A percentile compares a stretch with the other conserved stretches of the same genome.
Conservation (phyloP, 2,797 vertebrate species). For the Balearica regulorum region DNA sequence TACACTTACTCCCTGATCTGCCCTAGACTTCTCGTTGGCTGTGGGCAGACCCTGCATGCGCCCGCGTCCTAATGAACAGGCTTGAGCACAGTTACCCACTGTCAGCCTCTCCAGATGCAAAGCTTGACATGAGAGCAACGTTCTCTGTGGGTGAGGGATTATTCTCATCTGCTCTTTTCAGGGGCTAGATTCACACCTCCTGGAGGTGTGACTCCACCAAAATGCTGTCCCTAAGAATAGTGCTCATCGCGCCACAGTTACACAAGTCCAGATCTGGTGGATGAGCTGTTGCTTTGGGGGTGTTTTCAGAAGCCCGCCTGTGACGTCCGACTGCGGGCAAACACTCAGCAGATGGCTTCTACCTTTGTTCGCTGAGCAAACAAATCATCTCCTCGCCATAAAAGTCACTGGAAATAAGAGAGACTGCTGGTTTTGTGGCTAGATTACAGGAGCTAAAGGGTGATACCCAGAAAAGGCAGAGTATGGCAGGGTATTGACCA, state of each 20-base stretch:
- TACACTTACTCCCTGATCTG: background rate
- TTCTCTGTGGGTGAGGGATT: slow-evolving; percentile 29
- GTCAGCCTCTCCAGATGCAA: background rate
- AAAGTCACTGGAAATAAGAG: background rate
- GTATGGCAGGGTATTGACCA: background rate
- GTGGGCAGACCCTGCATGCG: accelerated
- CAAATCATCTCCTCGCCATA: background rate
- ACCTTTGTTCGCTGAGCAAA: slow-evolving; percentile 37
- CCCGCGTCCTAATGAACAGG: background rate
- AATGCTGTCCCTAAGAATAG: slow-evolving; percentile 62
- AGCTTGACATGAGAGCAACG: background rate
- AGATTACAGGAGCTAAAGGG: background rate
- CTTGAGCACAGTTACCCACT: background rate
- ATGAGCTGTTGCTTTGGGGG: slow-evolving; percentile 52
- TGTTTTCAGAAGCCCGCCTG: slow-evolving; percentile 40
- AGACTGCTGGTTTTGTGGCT: background rate
- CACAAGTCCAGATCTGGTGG: slow-evolving; percentile 24
- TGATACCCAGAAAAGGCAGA: background rate
- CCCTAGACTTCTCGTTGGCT: background rate
- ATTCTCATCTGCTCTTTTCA: slow-evolving; percentile 63
- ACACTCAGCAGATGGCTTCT: slow-evolving; percentile 44
- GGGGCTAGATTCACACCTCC: slow-evolving; percentile 47
- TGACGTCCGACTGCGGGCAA: background rate
- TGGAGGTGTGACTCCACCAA: slow-evolving; percentile 36
- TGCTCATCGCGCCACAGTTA: slow-evolving; percentile 1